Evolutionary conservation across 1,140 invertebrate genomes (phyloP), one percentile per base, ranked within the genome.

Genomic region (Apocrypta bakeri): DNA sequence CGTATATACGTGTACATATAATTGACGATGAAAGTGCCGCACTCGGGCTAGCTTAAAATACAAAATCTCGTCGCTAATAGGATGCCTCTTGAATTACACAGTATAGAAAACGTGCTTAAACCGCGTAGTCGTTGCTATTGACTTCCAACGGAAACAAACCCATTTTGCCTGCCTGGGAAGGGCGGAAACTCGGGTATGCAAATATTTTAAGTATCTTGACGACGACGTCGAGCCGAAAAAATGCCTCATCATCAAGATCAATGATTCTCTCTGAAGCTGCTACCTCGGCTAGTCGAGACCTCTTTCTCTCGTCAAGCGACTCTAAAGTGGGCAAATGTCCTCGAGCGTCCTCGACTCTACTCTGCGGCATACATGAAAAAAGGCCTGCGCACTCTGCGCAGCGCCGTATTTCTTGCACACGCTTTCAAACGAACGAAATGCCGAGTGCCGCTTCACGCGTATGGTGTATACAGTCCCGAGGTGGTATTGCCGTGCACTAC

Each of bases 201-300:
- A 37, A 71, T 66, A 66, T 66, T 66, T 66, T 27, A 66, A 66
- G 63, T 66, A 66, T 66, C 27, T 66, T 14, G 63, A 27, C 63
- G 48, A 56, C 48, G 17, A 17, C 48, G 48, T 2, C 25, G 63
- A n/a, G 25, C 27, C 63, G 63, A 66, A 66, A 66, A 61, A 66
- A 66, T 27, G 63, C 63, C 24, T 66, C 63, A 66, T 66, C 63
- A 29, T 66, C 25, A 66, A 66, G 63, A 66, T 66, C 63, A 66
- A 66, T 66, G 63, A 66, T 66, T 66, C 63, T 66, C 24, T 17
- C 24, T 64, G 24, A 9, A 0, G n/a, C 25, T 11, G 24, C 63
- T 0, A 1, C 42, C 14, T 12, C 42, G 48, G 2, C 17, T 4
- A 17, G 17, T 56, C 25, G 24, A 12, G 63, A 8, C 24, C 63